These are phyloP conservation scores for Melieria picta DNA, from an alignment of 2,888 invertebrate genomes.

Conservation along the genomic window DNA sequence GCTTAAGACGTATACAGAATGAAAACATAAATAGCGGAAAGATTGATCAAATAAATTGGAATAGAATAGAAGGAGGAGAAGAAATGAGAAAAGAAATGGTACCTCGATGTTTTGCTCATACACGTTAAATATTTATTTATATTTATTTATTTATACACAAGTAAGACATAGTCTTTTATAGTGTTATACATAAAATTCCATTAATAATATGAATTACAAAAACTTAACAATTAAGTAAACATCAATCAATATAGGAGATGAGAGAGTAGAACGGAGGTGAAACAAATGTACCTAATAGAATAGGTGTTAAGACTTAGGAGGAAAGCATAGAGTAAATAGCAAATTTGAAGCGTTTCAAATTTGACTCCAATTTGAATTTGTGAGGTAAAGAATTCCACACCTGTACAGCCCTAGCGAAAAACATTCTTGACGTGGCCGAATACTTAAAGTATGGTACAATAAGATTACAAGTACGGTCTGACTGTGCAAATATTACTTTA, in stretches of 20 bases:
- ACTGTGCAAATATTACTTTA: neutral
- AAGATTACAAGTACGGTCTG: neutral
- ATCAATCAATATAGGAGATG: neutral
- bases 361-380: neutral
- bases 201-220: neutral
- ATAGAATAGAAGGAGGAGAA: no score
- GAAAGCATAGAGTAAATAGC: conserved; percentile 1
- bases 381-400: conserved; percentile 9
- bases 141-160: neutral
- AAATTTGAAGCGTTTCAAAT: conserved; percentile 1
- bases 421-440: conserved; percentile 8
- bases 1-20: no score
- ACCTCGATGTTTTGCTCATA: neutral
- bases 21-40: no score
- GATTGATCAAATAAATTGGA: no score
- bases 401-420: conserved; percentile 3
- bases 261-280: neutral
- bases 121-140: neutral
- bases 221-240: conserved; percentile 8
- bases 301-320: neutral
- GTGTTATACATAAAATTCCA: neutral
- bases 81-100: no score
- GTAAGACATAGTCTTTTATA: conserved; percentile 2
- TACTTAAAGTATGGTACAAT: neutral
- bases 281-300: neutral